Percentiles rank a stretch among this genome's conserved stretches.
Evolutionary conservation across 2,888 invertebrate genomes (phyloP).

Genomic region (Drosophila macrothrix): DNA sequence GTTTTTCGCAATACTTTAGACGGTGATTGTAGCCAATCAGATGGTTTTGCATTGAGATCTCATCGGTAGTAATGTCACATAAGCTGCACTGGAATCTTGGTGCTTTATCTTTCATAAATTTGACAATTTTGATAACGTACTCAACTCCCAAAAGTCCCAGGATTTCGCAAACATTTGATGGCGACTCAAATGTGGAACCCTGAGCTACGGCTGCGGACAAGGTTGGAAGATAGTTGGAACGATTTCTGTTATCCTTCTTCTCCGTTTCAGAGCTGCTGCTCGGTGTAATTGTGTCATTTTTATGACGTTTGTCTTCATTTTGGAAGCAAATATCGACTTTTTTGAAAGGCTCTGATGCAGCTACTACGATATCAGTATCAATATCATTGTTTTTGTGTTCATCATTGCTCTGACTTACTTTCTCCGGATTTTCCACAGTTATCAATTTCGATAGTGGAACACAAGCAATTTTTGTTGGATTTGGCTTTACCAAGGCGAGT

Average conservation of each 20-base stretch:
- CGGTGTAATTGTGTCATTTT: background rate
- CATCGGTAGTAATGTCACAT: conserved; percentile 91
- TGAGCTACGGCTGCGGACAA: background rate
- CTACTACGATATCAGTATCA: background rate
- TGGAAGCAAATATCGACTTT: background rate
- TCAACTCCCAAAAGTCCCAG: conserved; percentile 89
- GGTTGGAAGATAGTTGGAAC: background rate
- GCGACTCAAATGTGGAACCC: conserved; percentile 31
- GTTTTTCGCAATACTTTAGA: conserved; percentile 88
- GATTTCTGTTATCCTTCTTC: background rate
- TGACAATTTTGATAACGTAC: conserved; percentile 91
- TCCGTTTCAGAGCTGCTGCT: background rate
- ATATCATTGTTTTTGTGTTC: background rate
- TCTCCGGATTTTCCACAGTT: background rate
- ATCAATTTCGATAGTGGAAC: conserved; percentile 46
- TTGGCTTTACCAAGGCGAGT: background rate
- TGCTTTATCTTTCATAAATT: conserved; percentile 88
- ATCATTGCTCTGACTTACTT: background rate
- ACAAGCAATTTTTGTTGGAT: conserved; percentile 30
- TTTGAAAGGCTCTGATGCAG: background rate
- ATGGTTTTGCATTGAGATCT: conserved; percentile 91
- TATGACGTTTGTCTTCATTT: background rate
- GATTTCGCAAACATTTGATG: conserved; percentile 41
- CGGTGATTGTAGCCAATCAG: conserved; percentile 91
- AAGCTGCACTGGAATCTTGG: conserved; percentile 91